Percentiles rank a stretch among this genome's conserved stretches.
Evolutionary conservation across 2,113 vertebrate genomes (phyloP).

Genomic region (Indicator maculatus): DNA sequence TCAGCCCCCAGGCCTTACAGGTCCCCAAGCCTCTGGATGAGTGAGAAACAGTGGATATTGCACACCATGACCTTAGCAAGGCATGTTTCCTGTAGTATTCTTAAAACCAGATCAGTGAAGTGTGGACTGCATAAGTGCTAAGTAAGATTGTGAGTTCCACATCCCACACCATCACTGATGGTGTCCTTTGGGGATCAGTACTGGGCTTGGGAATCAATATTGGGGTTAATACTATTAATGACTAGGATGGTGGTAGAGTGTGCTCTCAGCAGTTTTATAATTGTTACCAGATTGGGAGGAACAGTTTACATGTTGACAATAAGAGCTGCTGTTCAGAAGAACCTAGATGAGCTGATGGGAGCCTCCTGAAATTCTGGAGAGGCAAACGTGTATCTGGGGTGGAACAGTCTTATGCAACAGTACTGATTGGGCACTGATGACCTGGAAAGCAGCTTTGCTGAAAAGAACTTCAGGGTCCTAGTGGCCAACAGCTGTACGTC

Average conservation of each 20-base stretch:
- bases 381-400: fast-evolving
- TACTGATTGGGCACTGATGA: background rate
- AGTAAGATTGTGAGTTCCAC: background rate
- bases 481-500: background rate
- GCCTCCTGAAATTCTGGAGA: background rate
- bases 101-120: background rate
- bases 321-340: background rate
- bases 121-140: background rate
- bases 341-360: background rate
- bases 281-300: background rate
- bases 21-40: background rate
- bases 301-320: background rate
- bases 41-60: background rate
- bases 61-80: background rate
- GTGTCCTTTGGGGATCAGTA: background rate
- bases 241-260: background rate
- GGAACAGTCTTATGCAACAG: background rate
- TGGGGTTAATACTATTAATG: background rate
- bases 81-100: background rate
- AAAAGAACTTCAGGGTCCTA: background rate
- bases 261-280: background rate
- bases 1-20: background rate
- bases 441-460: background rate
- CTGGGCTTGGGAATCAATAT: background rate
- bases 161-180: background rate